Percentiles rank a stretch among this genome's conserved stretches.
Conservation (phyloP, 53 echinoderm and acorn worm species). For the Holothuria scabra region DNA sequence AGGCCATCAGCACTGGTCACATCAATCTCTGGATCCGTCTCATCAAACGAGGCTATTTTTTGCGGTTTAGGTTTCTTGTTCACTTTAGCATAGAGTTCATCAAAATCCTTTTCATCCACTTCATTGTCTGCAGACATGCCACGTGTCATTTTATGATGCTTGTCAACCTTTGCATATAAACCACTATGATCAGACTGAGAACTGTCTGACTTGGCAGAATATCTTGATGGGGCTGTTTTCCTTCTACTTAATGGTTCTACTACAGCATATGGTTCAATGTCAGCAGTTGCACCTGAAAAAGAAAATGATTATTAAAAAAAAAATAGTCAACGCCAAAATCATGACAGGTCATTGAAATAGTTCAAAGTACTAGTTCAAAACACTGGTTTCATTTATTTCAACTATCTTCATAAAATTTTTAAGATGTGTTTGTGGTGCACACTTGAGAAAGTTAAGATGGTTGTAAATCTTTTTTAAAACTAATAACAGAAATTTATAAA, state of each 20-base stretch:
- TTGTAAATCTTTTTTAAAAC: no score
- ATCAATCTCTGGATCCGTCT: not conserved
- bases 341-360: no score
- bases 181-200: constrained; percentile 49
- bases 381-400: no score
- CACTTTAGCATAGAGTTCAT: constrained; percentile 70
- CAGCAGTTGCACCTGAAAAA: constrained; percentile 13
- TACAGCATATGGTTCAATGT: constrained; percentile 81
- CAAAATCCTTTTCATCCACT: constrained; percentile 30
- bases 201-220: constrained; percentile 8
- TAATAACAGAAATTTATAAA: no score
- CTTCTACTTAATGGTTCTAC: constrained; percentile 43
- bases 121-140: not conserved
- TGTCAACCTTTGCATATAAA: constrained; percentile 66
- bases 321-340: not conserved
- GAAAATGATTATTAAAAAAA: not conserved
- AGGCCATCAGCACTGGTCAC: constrained; percentile 8
- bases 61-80: constrained; percentile 53
- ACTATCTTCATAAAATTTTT: no score
- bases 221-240: constrained; percentile 28
- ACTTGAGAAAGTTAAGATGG: no score
- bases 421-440: no score
- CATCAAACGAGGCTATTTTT: constrained; percentile 12
- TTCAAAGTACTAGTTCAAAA: no score
- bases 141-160: constrained; percentile 19